These are phyloP conservation scores for Cataglyphis livida DNA, from an alignment of 2,888 invertebrate species.

Conservation along the genomic window DNA sequence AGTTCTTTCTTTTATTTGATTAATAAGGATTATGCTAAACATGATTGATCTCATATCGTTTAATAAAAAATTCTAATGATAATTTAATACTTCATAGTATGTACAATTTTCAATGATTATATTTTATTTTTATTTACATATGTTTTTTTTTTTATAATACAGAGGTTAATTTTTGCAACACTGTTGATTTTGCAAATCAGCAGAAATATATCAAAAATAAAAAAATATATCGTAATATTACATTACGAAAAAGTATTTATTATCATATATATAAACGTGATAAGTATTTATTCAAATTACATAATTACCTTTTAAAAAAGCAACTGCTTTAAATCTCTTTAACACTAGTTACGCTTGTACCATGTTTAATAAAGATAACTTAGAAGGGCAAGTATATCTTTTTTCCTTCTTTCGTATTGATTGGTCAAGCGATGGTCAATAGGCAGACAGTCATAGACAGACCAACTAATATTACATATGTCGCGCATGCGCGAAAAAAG, in stretches of 20 bases:
- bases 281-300: conserved; percentile 15
- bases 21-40: neutral
- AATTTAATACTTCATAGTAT: neutral
- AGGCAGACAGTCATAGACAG: no score
- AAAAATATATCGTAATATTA: neutral
- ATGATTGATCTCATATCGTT: neutral
- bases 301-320: conserved; percentile 38
- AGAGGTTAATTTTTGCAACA: conserved; percentile 13
- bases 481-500: no score
- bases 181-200: neutral
- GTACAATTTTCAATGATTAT: neutral
- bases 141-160: neutral
- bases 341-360: neutral
- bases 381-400: neutral
- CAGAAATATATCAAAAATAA: neutral
- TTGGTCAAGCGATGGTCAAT: neutral
- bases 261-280: neutral
- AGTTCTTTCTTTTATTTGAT: neutral
- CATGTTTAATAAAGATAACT: conserved; percentile 1
- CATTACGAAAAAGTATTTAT: neutral
- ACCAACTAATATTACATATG: no score
- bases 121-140: neutral
- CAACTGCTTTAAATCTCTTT: conserved; percentile 9
- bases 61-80: neutral
- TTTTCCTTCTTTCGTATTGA: neutral